A percentile compares a stretch with the other conserved stretches of the same genome.
Conservation (phyloP, 2,113 vertebrate genomes). For the Neofelis nebulosa region DNA sequence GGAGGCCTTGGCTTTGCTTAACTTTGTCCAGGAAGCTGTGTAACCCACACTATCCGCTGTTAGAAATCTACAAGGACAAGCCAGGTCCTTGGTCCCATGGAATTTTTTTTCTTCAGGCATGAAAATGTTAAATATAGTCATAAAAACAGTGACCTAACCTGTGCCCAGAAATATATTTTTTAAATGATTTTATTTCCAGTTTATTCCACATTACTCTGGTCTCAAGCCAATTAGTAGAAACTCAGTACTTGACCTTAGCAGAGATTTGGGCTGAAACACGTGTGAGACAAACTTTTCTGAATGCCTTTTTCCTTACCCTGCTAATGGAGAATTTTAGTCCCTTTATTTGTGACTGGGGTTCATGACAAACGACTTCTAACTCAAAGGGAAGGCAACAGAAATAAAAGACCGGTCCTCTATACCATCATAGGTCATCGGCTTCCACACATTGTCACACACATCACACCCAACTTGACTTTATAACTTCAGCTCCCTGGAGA, state of each 20-base stretch:
- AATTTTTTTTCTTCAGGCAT: not conserved
- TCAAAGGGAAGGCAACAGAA: not conserved
- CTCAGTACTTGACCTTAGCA: not conserved
- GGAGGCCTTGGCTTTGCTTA: not conserved
- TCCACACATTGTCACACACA: not conserved
- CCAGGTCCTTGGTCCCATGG: not conserved
- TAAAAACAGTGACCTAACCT: conserved; percentile 32
- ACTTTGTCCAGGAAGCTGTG: not conserved
- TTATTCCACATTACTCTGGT: not conserved
- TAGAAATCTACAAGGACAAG: not conserved
- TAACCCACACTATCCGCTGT: not conserved
- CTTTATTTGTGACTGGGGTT: not conserved
- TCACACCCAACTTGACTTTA: not conserved
- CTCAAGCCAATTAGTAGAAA: not conserved
- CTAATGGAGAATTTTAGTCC: not conserved
- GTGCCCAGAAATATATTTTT: not conserved
- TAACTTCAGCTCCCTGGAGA: not conserved
- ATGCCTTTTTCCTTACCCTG: not conserved
- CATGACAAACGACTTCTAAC: not conserved
- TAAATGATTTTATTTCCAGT: not conserved
- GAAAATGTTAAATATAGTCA: conserved; percentile 7
- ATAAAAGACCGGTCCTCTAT: not conserved
- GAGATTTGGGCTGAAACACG: not conserved
- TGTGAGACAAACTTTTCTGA: not conserved
- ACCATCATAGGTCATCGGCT: not conserved